A percentile compares a stretch with the other conserved stretches of the same genome.
Conservation (phyloP, 2,888 invertebrate genomes). For the Trichopria drosophilae region DNA sequence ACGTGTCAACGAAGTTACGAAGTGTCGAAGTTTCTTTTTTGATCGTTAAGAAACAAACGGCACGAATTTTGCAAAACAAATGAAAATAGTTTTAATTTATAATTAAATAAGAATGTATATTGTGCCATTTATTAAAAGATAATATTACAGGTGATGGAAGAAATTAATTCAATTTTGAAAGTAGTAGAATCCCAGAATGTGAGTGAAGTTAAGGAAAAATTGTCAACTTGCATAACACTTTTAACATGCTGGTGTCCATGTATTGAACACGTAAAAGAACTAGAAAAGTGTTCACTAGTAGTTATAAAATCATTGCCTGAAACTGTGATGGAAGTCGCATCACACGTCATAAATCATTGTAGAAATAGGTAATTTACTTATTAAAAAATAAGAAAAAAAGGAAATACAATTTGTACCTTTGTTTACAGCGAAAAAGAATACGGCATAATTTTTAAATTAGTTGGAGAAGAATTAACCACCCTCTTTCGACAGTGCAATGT, state of each 20-base stretch:
- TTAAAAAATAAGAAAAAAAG: not conserved
- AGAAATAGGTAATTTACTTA: slow-evolving; percentile 42
- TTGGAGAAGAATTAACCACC: slow-evolving; percentile 39
- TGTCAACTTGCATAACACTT: slow-evolving; percentile 35
- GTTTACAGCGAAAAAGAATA: slow-evolving; percentile 43
- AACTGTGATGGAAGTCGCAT: slow-evolving; percentile 40
- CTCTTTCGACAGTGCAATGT: slow-evolving; percentile 45
- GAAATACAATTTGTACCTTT: slow-evolving; percentile 13
- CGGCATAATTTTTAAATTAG: slow-evolving; percentile 37
- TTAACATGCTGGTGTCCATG: slow-evolving; percentile 47
- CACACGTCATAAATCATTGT: slow-evolving; percentile 44
- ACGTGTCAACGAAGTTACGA: too few relatives aligned
- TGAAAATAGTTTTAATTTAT: too few relatives aligned
- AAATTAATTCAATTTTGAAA: slow-evolving; percentile 26
- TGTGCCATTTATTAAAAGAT: too few relatives aligned
- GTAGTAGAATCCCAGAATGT: slow-evolving; percentile 11
- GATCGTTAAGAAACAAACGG: too few relatives aligned
- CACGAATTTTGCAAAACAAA: too few relatives aligned
- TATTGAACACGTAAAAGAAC: slow-evolving; percentile 39
- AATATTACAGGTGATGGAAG: slow-evolving; percentile 35
- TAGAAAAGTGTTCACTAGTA: slow-evolving; percentile 35
- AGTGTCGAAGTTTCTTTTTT: too few relatives aligned
- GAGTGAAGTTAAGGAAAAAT: slow-evolving; percentile 31
- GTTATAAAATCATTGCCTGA: slow-evolving; percentile 38
- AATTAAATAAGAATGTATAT: too few relatives aligned